phyloP scores from a whole-genome alignment of 2,113 vertebrate species.

The zebrafish (Danio rerio) region DNA sequence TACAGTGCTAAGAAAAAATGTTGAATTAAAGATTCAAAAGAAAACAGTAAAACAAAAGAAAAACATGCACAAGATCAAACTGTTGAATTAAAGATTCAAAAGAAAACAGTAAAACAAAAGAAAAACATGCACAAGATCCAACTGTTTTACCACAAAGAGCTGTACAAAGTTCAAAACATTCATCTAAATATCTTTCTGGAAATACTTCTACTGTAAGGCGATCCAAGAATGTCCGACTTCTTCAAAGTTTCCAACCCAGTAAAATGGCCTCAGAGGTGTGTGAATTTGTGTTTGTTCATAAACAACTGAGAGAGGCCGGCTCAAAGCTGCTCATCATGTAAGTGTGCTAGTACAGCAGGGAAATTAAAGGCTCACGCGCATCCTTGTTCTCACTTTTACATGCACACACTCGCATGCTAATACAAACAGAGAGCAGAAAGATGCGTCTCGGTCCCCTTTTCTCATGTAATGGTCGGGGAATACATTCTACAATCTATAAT shows the following conservation, averaged over 20 bases:
- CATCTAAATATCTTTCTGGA: not conserved
- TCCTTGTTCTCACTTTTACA: conserved; percentile 7
- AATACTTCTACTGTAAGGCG: not conserved
- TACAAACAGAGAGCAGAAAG: not conserved
- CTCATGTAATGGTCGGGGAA: not conserved
- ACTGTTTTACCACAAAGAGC: too few relatives aligned
- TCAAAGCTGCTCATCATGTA: conserved; percentile 47
- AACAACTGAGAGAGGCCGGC: conserved; percentile 36
- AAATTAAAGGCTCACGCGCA: conserved; percentile 33
- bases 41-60: too few relatives aligned
- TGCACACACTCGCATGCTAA: not conserved
- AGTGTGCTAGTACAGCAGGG: conserved; percentile 46
- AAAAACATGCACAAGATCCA: too few relatives aligned
- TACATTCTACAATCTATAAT: conserved; percentile 15
- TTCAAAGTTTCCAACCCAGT: conserved; percentile 9
- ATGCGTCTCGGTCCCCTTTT: conserved; percentile 2
- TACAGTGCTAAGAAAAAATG: too few relatives aligned
- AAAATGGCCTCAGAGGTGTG: conserved; percentile 35
- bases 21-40: too few relatives aligned
- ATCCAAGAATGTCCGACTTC: conserved; percentile 16
- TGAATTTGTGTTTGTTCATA: conserved; percentile 25
- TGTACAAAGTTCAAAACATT: too few relatives aligned
- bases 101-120: too few relatives aligned
- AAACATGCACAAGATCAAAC: too few relatives aligned
- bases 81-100: too few relatives aligned